Base-by-base conservation (phyloP, 2,797 vertebrate genomes). In the Acanthurus tractus region DNA sequence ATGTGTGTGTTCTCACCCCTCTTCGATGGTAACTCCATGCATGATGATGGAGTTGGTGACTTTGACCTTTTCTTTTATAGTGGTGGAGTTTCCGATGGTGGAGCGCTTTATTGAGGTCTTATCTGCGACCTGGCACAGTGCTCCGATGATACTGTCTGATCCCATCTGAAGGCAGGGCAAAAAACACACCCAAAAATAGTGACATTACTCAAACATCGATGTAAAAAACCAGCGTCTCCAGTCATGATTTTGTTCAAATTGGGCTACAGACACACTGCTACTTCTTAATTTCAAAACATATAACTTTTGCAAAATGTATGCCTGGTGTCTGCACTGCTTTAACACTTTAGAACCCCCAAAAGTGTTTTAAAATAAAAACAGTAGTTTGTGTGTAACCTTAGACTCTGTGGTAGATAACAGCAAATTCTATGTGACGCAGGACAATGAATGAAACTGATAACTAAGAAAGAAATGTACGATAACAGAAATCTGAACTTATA, bases 21-120 rank as follows among this genome's bases (percentile, higher is more conserved):
- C 98, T 75, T 99, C 97, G 55, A 99, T 94, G 22, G 95, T 98
- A 79, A 99, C 97, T n/a, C 95, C 96, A 52, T 97, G 97, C 98
- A 99, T 99, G 88, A 99, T 95, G 93, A 99, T 97, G 66, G 97
- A 98, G 92, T 96, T 99, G 81, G 94, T 95, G 87, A 99, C 93
- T 93, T 98, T 97, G 80, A 97, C 97, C 94, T 95, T 97, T 73
- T 98, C 97, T 91, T 93, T 96, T 77, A 99, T 90, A 2, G 74
- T 86, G 75, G 97, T 96, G 68, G 92, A 93, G 83, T 93, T 93
- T 59, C 98, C 98, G 0, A 99, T 93, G 49, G 97, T 95, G 14
- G 97, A 98, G 79, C 91, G 96, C 88, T 99, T 99, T 87, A 99
- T 95, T 44, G 97, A 98, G 3, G 97, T 96, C 86, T 97, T 99